These are phyloP conservation scores for Helobdella robusta DNA, from an alignment of 2,888 invertebrate genomes.

Conservation along the genomic window DNA sequence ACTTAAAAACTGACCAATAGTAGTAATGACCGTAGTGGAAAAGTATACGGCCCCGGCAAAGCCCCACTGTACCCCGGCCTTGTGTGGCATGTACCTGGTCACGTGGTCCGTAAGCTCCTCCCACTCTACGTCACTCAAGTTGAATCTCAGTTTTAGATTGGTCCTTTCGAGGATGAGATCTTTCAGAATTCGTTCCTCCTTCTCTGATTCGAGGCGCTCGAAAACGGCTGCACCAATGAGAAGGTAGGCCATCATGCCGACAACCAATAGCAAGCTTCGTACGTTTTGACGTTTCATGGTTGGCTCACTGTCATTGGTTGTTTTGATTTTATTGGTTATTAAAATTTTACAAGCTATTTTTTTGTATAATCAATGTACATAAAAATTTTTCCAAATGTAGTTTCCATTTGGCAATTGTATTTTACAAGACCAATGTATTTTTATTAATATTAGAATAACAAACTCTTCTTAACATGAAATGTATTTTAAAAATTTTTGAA, in stretches of 20 bases:
- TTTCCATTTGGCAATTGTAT: no score
- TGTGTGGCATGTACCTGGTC: slow-evolving; percentile 91
- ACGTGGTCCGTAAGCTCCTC: slow-evolving; percentile 76
- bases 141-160: slow-evolving; percentile 63
- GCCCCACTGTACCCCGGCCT: slow-evolving; percentile 98
- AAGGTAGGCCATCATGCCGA: slow-evolving; percentile 97
- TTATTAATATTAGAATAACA: no score
- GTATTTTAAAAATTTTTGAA: no score
- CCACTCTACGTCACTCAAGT: slow-evolving; percentile 83
- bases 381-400: no score
- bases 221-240: slow-evolving; percentile 96
- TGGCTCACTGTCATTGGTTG: no score
- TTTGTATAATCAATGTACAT: no score
- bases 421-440: no score
- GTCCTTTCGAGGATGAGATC: slow-evolving; percentile 54
- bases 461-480: no score
- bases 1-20: slow-evolving; percentile 75
- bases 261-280: slow-evolving; percentile 87
- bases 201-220: slow-evolving; percentile 90
- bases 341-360: no score
- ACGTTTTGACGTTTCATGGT: slow-evolving; percentile 94
- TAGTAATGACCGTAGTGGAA: slow-evolving; percentile 92
- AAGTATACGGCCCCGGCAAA: slow-evolving; percentile 98
- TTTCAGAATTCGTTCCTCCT: slow-evolving; percentile 76
- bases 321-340: no score